phyloP scores from a whole-genome alignment of 2,797 vertebrate species.

The Anguilla marmorata region DNA sequence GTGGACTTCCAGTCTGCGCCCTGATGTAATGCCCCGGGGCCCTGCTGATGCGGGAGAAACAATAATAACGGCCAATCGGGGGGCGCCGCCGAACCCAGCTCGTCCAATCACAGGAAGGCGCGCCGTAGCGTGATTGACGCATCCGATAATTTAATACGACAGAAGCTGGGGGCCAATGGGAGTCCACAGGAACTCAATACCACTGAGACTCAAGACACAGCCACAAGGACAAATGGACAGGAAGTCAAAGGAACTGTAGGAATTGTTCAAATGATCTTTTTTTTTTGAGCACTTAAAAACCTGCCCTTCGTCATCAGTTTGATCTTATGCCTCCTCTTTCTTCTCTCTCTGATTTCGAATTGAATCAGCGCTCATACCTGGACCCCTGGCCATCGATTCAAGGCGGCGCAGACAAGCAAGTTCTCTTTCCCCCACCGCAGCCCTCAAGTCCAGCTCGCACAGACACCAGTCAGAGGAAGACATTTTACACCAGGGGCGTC shows the following conservation, averaged over 20 bases:
- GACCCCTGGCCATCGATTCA: background rate
- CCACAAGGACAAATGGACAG: background rate
- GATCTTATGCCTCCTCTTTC: background rate
- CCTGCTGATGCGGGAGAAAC: background rate
- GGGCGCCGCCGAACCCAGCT: background rate
- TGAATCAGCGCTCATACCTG: background rate
- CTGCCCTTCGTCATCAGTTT: background rate
- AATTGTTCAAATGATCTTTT: background rate
- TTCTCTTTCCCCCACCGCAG: background rate
- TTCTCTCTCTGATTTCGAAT: background rate
- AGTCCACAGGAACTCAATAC: background rate
- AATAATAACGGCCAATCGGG: conserved; percentile 22
- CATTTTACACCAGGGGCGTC: too few species aligned
- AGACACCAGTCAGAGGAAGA: background rate
- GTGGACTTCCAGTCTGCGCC: conserved; percentile 56
- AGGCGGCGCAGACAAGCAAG: background rate
- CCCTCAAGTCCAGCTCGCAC: background rate
- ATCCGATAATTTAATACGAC: background rate
- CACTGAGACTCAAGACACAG: background rate
- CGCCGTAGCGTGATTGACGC: background rate
- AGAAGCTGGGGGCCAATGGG: background rate
- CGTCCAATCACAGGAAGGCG: background rate
- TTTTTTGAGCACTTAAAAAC: background rate
- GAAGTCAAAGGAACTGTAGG: background rate
- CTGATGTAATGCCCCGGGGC: conserved; percentile 29